These are phyloP conservation scores for Phocoena sinus DNA, from an alignment of 2,113 vertebrate species.

Conservation along the genomic window DNA sequence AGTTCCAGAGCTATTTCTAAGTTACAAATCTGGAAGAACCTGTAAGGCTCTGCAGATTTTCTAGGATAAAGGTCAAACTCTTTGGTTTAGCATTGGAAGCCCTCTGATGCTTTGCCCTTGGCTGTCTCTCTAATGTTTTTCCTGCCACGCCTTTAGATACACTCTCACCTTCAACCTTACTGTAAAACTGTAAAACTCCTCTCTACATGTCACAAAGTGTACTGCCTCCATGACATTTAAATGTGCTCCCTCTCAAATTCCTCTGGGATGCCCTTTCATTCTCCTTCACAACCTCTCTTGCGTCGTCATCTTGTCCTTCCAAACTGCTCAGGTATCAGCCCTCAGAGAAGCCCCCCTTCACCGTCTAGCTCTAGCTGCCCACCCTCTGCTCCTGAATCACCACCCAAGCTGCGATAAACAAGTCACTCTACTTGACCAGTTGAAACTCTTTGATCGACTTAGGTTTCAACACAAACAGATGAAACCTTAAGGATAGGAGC, in stretches of 20 bases:
- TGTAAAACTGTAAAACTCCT: background rate
- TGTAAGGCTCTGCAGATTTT: background rate
- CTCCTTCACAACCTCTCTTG: background rate
- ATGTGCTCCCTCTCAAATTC: background rate
- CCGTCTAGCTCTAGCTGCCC: background rate
- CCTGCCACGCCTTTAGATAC: background rate
- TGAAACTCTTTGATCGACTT: background rate
- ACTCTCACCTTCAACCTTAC: background rate
- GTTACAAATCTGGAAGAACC: background rate
- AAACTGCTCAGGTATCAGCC: background rate
- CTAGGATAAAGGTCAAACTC: background rate
- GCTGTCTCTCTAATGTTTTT: background rate
- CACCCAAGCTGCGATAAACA: background rate
- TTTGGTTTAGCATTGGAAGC: background rate
- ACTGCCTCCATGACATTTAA: background rate
- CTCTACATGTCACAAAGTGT: background rate
- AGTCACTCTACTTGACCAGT: background rate
- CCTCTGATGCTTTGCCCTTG: background rate
- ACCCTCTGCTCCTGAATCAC: background rate
- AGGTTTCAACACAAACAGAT: background rate
- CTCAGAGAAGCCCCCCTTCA: background rate
- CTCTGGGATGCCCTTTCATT: background rate
- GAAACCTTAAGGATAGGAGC: background rate
- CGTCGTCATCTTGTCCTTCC: background rate
- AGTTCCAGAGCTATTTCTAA: background rate